Evolutionary conservation across 2,797 vertebrate genomes (phyloP), one percentile per base, ranked within the genome.

Genomic region (Pelodytes ibericus): DNA sequence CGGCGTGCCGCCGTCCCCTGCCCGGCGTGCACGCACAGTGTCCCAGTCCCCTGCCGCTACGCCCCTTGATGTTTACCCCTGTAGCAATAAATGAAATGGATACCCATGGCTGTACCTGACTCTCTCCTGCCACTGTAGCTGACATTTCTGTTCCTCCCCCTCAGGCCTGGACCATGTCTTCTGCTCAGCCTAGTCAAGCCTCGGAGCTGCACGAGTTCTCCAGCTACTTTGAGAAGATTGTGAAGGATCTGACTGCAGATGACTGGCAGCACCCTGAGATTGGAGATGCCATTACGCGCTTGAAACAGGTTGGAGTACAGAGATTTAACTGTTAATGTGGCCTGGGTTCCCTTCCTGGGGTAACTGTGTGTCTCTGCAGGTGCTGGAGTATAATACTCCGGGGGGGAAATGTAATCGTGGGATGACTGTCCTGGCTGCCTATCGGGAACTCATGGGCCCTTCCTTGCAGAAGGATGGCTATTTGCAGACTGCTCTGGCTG

Each of bases 321-420:
- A 0, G 5, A 7, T 18, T 6, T 2, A 4, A 36, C 11, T n/a
- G 10, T 11, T 7, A 18, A 64, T 36, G 41, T 2, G 1, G 25
- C n/a, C 27, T 5, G 9, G 7, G 7, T 13, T 3, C 0, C 53
- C 0, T 5, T 8, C 27, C 6, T 31, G 0, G 26, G 2, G 10
- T 4, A 30, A 3, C 9, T 0, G 2, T 33, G 0, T 20, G 1
- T 1, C 0, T 7, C n/a, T 16, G 1, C 60, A 99, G 96, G 89
- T 96, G 20, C 81, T 98, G 80, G 83, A 88, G 39, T 98, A 95
- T 84, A 98, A 96, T 66, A 81, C 71, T 0, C 82, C 91, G 0
- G 96, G 96, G 18, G 96, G 97, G 15, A 99, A 99, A 64, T 91
- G 91, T 80, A 95, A 96, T 80, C 88, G 95, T 0, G 97, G 97